Conservation (phyloP, 2,113 vertebrate species). For the Anseranas semipalmata region DNA sequence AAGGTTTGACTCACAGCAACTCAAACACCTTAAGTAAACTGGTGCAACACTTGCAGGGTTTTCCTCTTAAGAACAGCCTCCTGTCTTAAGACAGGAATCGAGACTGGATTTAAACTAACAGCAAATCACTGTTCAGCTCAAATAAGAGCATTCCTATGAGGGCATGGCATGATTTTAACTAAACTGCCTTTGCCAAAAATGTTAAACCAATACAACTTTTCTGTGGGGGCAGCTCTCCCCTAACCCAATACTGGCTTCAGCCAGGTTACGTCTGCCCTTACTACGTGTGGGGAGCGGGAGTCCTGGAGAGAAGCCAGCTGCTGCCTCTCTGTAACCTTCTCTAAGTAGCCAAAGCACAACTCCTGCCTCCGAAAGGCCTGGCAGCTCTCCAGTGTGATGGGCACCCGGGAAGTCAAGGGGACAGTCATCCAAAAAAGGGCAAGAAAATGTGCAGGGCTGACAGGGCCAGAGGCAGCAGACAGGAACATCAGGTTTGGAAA, state of each 20-base stretch:
- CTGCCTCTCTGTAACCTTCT: not conserved
- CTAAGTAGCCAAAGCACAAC: not conserved
- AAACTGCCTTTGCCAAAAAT: not conserved
- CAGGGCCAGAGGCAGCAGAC: not conserved
- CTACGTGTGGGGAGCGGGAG: accelerated
- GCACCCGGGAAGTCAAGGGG: not conserved
- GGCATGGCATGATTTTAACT: not conserved
- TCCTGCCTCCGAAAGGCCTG: not conserved
- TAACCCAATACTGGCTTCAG: not conserved
- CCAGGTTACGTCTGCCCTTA: not conserved
- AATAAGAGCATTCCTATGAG: not conserved
- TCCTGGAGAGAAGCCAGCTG: not conserved
- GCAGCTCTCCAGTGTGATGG: not conserved
- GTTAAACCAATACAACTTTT: not conserved
- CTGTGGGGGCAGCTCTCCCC: not conserved
- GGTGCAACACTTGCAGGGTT: not conserved
- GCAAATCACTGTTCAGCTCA: not conserved
- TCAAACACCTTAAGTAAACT: not conserved
- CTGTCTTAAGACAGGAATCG: not conserved
- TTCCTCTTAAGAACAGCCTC: not conserved
- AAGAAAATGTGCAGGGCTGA: accelerated
- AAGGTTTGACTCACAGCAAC: not conserved
- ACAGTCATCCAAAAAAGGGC: no score
- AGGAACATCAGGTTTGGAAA: not conserved
- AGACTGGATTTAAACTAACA: not conserved